Base-by-base conservation (phyloP, 2,797 vertebrate species). In the Glyptemys insculpta region DNA sequence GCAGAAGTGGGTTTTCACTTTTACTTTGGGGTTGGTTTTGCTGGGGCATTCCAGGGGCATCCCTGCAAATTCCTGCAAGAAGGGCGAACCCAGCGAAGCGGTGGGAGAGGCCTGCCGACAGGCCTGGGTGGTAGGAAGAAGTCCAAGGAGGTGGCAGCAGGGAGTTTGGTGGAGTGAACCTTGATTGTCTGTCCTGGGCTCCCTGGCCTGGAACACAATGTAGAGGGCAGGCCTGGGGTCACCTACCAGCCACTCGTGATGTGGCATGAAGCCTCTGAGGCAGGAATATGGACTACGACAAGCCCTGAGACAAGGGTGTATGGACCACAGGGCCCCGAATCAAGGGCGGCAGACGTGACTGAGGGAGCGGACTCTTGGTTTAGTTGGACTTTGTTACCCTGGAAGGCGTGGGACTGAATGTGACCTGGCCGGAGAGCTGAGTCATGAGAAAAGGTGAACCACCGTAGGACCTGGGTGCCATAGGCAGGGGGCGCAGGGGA, bases 271-370 rank as follows among this genome's bases (percentile, higher is more conserved):
- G 34, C 65, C 62, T 9, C 34, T 37, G 65, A 68, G n/a, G 65
- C 18, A 68, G n/a, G n/a, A 37, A 37, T 68, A 68, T 21, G n/a
- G 65, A 68, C 65, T 23, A 21, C 5, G 4, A n/a, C 65, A 37
- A 68, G 65, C n/a, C 65, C n/a, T 23, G 65, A 68, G 19, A 21
- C n/a, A 68, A 37, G 65, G n/a, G 34, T 18, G 2, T n/a, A 65
- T 65, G 62, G 62, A 18, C 34, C 34, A n/a, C 34, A n/a, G 62
- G 62, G 65, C 65, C n/a, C 65, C 10, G 4, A 68, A 37, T 37
- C 65, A 5, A 68, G n/a, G n/a, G n/a, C 1, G 3, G 18, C n/a
- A 37, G n/a, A 68, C 0, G n/a, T 21, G 65, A 68, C 19, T 5
- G n/a, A 68, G 19, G 65, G 19, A 12, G 37, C 9, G 5, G 19